phyloP scores from a whole-genome alignment of 1,140 invertebrate genomes.

The Euwallacea fornicatus region DNA sequence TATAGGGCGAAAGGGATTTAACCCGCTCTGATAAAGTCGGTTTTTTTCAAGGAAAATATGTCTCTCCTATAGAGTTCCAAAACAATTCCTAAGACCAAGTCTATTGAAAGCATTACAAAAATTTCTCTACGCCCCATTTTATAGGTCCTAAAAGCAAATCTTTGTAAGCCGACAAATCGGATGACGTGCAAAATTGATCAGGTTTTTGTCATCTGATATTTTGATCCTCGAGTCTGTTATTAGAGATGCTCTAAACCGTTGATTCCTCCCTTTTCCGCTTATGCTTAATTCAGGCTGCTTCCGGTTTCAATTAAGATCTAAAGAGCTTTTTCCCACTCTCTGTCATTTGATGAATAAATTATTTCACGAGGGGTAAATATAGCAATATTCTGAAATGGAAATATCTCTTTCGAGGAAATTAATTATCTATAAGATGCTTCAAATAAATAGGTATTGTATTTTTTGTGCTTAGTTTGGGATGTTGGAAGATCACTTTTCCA shows the following conservation, averaged over 20 bases:
- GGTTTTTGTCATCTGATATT: slow-evolving; percentile 21
- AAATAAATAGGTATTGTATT: too few relatives aligned
- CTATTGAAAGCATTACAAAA: too few relatives aligned
- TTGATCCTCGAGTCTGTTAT: slow-evolving; percentile 7
- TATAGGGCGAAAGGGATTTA: slow-evolving; percentile 31
- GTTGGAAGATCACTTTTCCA: too few relatives aligned
- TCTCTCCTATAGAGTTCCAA: neutral
- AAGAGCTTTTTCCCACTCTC: neutral
- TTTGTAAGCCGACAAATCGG: slow-evolving; percentile 18
- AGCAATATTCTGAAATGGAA: too few relatives aligned
- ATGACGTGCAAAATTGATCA: slow-evolving; percentile 23
- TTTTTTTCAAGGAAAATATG: slow-evolving; percentile 11
- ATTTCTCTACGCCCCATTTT: too few relatives aligned
- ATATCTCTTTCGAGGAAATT: too few relatives aligned
- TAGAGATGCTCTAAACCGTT: slow-evolving; percentile 14
- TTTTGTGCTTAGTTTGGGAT: too few relatives aligned
- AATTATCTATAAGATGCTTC: too few relatives aligned
- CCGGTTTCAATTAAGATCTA: slow-evolving; percentile 8
- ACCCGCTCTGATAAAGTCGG: slow-evolving; percentile 14
- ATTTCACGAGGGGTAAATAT: too few relatives aligned
- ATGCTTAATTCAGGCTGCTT: slow-evolving; percentile 13
- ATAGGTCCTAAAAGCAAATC: slow-evolving; percentile 13
- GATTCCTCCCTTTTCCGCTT: slow-evolving; percentile 5
- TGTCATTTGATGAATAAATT: too few relatives aligned
- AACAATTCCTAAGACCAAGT: too few relatives aligned